These are phyloP conservation scores for Aspidapion aeneum DNA, from an alignment of 2,888 invertebrate genomes.

Conservation along the genomic window DNA sequence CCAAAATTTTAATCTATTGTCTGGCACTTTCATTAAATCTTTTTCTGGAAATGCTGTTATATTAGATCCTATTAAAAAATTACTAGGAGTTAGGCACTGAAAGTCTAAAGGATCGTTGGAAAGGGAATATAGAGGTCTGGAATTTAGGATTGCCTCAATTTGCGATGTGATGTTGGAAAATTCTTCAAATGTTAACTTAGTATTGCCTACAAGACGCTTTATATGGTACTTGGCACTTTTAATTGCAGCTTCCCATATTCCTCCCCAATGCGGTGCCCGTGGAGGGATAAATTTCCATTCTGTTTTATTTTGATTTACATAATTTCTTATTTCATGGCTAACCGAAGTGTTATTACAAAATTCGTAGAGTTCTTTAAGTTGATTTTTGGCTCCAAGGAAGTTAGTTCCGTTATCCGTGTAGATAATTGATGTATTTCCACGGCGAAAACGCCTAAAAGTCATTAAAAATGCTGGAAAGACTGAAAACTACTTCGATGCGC, in stretches of 20 bases:
- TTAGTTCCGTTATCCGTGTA: slow-evolving; percentile 19
- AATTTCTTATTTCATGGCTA: not conserved
- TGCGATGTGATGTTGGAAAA: slow-evolving; percentile 4
- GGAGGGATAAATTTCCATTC: slow-evolving; percentile 12
- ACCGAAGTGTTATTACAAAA: slow-evolving; percentile 5
- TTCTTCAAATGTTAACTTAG: slow-evolving; percentile 6
- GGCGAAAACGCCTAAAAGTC: slow-evolving; percentile 17
- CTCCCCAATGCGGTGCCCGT: slow-evolving; percentile 4
- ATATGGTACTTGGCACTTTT: slow-evolving; percentile 9
- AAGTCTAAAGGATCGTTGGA: slow-evolving; percentile 16
- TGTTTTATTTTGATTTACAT: slow-evolving; percentile 10
- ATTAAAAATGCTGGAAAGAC: slow-evolving; percentile 17
- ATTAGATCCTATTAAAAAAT: slow-evolving; percentile 16
- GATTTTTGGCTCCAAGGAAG: slow-evolving; percentile 18
- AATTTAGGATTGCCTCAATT: slow-evolving; percentile 13
- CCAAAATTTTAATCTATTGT: slow-evolving; percentile 12
- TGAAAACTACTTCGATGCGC: slow-evolving; percentile 12
- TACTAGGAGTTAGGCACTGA: slow-evolving; percentile 11
- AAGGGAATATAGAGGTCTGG: slow-evolving; percentile 12
- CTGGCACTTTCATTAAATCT: slow-evolving; percentile 8
- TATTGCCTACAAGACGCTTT: slow-evolving; percentile 1
- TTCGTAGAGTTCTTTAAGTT: slow-evolving; percentile 10
- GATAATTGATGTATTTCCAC: slow-evolving; percentile 10
- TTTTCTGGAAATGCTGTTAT: slow-evolving; percentile 9
- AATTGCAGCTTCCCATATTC: slow-evolving; percentile 7